Evolutionary conservation across 1,140 invertebrate genomes (phyloP), one percentile per base, ranked within the genome.

Genomic region (Drosophila teissieri): DNA sequence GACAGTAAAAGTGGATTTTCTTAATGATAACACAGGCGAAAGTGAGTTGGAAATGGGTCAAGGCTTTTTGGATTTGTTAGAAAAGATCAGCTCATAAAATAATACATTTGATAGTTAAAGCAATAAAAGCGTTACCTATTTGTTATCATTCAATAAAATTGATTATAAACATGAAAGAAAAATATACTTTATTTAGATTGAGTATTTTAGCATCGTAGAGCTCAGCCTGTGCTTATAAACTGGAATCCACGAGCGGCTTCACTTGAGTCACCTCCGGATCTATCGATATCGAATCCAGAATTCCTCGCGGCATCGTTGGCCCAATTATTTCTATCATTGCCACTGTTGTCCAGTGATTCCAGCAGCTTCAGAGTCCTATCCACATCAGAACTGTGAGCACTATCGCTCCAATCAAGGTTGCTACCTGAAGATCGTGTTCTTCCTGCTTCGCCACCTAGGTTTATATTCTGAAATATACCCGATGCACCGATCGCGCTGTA

Each of bases 1-100:
- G 19, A 63, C 62, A 63, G 58, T 63, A 67, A 67, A 63, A 60
- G 60, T 63, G 8, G 11, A 67, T 63, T 34, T 67, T 49, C 36
- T 24, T 49, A 67, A 19, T 5, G 1, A 36, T 67, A 24, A 22
- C 45, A 22, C 12, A 65, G 19, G 22, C n/a, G 31, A 15, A 34
- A 48, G 8, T 22, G 12, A 44, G 36, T 17, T 15, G 8, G 4
- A 67, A 63, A 62, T 49, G 36, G 57, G 27, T 62, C 62, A 49
- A 67, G 57, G 57, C 22, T 34, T 10, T 27, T 45, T 4, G 15
- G 7, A 31, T 31, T 31, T 31, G 2, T 7, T 10, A 8, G 31
- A 31, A 8, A 8, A 31, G 7, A 10, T 2, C 8, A 31, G 31
- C 2, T 31, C 7, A 31, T 31, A 10, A 31, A 31, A 31, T 31